Base-by-base conservation (phyloP, 2,797 vertebrate species). In the Apogon hyalosoma region DNA sequence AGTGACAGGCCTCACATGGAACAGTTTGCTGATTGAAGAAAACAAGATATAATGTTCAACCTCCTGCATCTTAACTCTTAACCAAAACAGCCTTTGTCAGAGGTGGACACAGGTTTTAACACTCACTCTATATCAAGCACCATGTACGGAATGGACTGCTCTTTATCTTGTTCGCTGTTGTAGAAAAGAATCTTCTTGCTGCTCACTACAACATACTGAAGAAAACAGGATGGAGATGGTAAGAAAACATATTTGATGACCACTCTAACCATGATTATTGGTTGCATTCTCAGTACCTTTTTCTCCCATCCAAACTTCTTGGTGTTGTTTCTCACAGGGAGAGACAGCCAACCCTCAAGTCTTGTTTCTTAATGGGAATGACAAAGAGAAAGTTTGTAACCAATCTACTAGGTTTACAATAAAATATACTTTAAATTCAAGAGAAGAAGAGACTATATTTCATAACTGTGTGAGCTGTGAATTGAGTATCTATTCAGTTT, bases 111-210 rank as follows among this genome's bases (percentile, higher is more conserved):
- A 28, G 5, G 24, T 28, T 18, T 16, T 45, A 10, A 18, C 4
- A 98, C 98, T 96, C 92, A 99, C 98, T 99, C 98, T 75, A 99
- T 99, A 90, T 99, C 98, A 73, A 99, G 95, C 91, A 99, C 98
- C 98, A 99, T 98, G 12, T 95, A 99, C 24, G 98, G 98, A 89
- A 95, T 99, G 66, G 97, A 99, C 84, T 97, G 98, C 69, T 99
- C 98, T 85, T 98, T 99, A 89, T 98, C 96, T 90, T 95, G 95
- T 87, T 99, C 98, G 49, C 99, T 97, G 1, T 99, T 99, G 91
- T 99, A 99, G 90, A 99, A 99, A 61, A 99, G 88, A 82, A 99
- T 98, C 93, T 99, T 99, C 93, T 98, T 99, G 91, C 98, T 99
- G 94, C 98, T 99, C 75, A 99, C 97, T 63, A 99, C 98, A 88